phyloP scores from a whole-genome alignment of 1,140 invertebrate species.

The Platyscapa corneri region DNA sequence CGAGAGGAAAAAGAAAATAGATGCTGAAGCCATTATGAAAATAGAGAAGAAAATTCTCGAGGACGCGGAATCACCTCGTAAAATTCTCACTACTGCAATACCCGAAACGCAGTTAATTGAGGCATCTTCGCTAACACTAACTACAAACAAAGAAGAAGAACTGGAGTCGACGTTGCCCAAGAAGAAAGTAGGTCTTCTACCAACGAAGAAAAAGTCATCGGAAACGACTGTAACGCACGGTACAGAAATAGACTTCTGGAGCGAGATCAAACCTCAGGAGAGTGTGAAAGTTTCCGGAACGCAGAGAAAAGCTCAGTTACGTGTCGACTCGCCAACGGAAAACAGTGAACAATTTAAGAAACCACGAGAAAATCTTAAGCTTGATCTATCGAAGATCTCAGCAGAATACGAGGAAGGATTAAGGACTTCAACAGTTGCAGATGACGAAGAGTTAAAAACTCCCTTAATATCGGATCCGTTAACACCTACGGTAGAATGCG shows the following conservation, averaged over 20 bases:
- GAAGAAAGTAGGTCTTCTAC: slow-evolving; percentile 24
- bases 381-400: slow-evolving; percentile 16
- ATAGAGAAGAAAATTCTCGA: slow-evolving; percentile 45
- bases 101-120: slow-evolving; percentile 1
- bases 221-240: neutral
- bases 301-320: slow-evolving; percentile 34
- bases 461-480: neutral
- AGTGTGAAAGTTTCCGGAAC: slow-evolving; percentile 56
- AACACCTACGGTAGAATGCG: neutral
- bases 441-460: neutral
- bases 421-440: neutral
- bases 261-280: slow-evolving; percentile 66
- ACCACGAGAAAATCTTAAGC: neutral
- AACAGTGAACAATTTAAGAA: neutral
- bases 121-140: neutral
- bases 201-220: slow-evolving; percentile 36
- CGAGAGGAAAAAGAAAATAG: slow-evolving; percentile 12
- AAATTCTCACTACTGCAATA: slow-evolving; percentile 26
- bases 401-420: neutral
- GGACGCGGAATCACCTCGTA: slow-evolving; percentile 30
- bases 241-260: slow-evolving; percentile 71
- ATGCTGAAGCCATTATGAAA: slow-evolving; percentile 45
- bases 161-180: neutral
- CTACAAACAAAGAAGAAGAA: slow-evolving; percentile 1
- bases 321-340: neutral